Evolutionary conservation across 2,113 vertebrate genomes (phyloP).

Genomic region (Oncorhynchus kisutch): DNA sequence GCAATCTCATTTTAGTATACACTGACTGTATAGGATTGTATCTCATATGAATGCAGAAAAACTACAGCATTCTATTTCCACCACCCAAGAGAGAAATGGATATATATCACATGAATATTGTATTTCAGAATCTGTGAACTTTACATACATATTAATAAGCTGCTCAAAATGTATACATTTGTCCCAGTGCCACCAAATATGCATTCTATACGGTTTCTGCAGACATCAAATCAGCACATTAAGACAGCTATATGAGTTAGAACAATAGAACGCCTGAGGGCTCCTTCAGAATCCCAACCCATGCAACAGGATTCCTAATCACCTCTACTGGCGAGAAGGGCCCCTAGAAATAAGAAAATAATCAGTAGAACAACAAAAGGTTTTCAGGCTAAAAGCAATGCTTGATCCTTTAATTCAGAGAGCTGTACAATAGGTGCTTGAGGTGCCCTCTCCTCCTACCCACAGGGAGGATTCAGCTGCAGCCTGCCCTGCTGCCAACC

Average conservation of each 20-base stretch:
- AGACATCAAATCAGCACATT: constrained; percentile 37
- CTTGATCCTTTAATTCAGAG: constrained; percentile 70
- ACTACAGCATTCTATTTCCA: not conserved
- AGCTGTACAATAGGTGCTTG: constrained; percentile 67
- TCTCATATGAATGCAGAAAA: not conserved
- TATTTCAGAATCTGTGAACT: constrained; percentile 19
- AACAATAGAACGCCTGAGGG: constrained; percentile 28
- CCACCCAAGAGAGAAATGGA: not conserved
- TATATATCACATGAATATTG: not conserved
- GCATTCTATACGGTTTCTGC: constrained; percentile 51
- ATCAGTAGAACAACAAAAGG: constrained; percentile 67
- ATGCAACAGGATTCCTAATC: constrained; percentile 61
- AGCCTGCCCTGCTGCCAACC: constrained; percentile 53
- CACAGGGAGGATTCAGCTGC: constrained; percentile 70
- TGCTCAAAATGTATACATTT: constrained; percentile 21
- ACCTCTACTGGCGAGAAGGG: constrained; percentile 51
- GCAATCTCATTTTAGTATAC: not conserved
- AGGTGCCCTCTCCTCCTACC: constrained; percentile 75
- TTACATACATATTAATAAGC: not conserved
- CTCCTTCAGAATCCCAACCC: constrained; percentile 28
- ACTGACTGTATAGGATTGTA: not conserved
- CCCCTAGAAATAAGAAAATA: constrained; percentile 67
- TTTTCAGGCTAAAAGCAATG: constrained; percentile 64
- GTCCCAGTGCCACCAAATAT: constrained; percentile 28
- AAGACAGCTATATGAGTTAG: constrained; percentile 2